Conservation (phyloP, 2,113 vertebrate species). For the Dunckerocampus dactyliophorus region DNA sequence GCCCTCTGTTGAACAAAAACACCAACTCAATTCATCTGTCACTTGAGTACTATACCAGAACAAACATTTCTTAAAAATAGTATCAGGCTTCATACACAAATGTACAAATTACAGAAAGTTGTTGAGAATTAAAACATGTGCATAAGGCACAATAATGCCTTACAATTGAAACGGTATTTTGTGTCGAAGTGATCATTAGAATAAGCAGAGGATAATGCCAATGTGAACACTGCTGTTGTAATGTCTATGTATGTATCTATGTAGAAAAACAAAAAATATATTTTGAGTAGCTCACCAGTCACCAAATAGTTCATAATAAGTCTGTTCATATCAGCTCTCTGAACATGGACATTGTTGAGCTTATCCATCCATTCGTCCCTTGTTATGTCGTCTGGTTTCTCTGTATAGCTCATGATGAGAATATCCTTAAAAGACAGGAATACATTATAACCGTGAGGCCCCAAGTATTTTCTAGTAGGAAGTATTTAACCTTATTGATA, state of each 20-base stretch:
- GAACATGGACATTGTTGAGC: constrained; percentile 95
- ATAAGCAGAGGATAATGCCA: no score
- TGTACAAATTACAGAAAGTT: no score
- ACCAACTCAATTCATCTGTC: no score
- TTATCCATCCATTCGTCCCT: constrained; percentile 99
- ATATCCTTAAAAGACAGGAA: constrained; percentile 23
- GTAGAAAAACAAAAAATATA: not conserved
- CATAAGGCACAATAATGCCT: no score
- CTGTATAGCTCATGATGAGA: constrained; percentile 89
- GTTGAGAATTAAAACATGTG: no score
- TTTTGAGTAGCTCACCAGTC: constrained; percentile 73
- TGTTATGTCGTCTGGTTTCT: constrained; percentile 96
- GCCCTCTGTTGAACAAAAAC: constrained; percentile 79
- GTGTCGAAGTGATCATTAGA: no score
- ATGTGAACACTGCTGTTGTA: no score
- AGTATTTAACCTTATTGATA: not conserved
- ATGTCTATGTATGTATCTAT: no score
- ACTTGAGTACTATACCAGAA: not conserved
- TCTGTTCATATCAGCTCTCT: constrained; percentile 97
- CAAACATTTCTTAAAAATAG: no score
- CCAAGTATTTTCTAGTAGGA: no score
- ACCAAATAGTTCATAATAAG: constrained; percentile 99
- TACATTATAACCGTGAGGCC: not conserved
- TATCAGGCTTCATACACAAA: no score
- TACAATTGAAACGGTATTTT: no score